phyloP scores from a whole-genome alignment of 2,113 vertebrate genomes.

The Nyctibius bracteatus region DNA sequence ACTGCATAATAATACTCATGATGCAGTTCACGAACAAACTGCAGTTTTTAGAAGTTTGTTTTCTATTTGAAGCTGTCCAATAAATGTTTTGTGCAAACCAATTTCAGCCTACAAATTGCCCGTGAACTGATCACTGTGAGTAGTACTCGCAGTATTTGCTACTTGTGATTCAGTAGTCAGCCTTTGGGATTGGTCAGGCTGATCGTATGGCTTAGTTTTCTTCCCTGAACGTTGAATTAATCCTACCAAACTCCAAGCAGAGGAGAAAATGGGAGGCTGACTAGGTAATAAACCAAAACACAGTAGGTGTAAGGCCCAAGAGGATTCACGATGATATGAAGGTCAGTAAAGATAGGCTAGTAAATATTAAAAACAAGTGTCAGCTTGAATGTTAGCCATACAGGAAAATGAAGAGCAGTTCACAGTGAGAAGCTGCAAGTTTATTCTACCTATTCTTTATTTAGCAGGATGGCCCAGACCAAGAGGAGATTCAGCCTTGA shows the following conservation, averaged over 20 bases:
- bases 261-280: neutral
- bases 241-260: neutral
- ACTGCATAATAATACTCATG: neutral
- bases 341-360: neutral
- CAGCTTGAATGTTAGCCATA: neutral
- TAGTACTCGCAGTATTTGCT: neutral
- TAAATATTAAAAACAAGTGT: neutral
- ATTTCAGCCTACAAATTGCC: conserved; percentile 48
- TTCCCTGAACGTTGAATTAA: neutral
- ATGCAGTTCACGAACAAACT: conserved; percentile 35
- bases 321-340: neutral
- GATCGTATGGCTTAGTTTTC: neutral
- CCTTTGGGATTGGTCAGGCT: neutral
- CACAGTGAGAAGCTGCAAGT: neutral
- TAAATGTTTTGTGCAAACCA: conserved; percentile 52
- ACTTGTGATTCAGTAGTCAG: neutral
- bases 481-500: neutral
- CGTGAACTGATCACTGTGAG: neutral
- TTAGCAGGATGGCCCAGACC: neutral
- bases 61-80: conserved; percentile 51
- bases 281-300: neutral
- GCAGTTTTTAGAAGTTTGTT: conserved; percentile 23
- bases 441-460: neutral
- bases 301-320: neutral
- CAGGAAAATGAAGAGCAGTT: neutral